phyloP scores from a whole-genome alignment of 1,140 invertebrate genomes.

The Zaprionus kolodkinae region DNA sequence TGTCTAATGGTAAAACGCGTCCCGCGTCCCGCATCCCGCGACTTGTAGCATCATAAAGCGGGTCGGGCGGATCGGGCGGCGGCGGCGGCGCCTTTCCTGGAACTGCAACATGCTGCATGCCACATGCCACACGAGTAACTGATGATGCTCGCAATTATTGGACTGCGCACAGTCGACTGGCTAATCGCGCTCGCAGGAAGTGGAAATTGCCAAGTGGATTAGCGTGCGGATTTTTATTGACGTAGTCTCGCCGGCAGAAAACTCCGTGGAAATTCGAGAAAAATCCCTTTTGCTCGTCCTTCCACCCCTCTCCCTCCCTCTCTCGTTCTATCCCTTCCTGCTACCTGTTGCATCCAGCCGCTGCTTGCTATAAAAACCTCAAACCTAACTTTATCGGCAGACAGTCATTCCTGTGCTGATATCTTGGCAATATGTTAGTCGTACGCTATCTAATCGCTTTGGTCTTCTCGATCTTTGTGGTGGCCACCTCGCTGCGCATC shows the following conservation, averaged over 20 bases:
- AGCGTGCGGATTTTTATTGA: conserved; percentile 54
- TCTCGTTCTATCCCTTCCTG: background rate
- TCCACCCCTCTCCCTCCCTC: background rate
- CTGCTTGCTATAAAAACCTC: conserved; percentile 57
- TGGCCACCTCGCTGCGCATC: conserved; percentile 69
- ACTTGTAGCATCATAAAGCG: background rate
- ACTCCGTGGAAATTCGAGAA: background rate
- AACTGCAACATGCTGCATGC: conserved; percentile 36
- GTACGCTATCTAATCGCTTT: conserved; percentile 70
- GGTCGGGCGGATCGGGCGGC: background rate
- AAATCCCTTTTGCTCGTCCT: background rate
- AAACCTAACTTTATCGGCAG: background rate
- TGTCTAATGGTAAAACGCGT: conserved; percentile 72
- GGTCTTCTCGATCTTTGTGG: conserved; percentile 72
- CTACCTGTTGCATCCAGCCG: no score
- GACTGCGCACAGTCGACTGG: conserved; percentile 18
- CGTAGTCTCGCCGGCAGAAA: background rate
- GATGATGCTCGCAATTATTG: conserved; percentile 52
- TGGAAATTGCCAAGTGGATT: conserved; percentile 72
- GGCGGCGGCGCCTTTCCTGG: conserved; percentile 51
- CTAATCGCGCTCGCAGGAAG: conserved; percentile 66
- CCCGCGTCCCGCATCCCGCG: background rate
- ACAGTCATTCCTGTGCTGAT: conserved; percentile 47
- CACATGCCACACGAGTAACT: conserved; percentile 8
- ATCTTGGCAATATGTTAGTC: conserved; percentile 57